Conservation (phyloP, 2,113 vertebrate species). For the Crotalus horridus region DNA sequence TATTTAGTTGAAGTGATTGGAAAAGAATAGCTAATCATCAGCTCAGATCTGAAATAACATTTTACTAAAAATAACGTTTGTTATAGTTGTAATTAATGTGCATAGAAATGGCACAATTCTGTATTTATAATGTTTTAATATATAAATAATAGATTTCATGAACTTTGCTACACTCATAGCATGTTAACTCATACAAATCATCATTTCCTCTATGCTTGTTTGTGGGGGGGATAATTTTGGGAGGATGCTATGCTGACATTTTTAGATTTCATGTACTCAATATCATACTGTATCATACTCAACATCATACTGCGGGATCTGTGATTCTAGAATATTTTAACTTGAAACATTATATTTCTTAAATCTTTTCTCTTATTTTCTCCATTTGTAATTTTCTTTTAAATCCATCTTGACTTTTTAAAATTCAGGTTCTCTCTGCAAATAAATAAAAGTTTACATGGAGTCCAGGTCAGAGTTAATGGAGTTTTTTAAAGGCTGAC, state of each 20-base stretch:
- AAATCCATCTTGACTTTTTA: neutral
- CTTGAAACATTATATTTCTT: conserved; percentile 43
- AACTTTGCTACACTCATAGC: conserved; percentile 11
- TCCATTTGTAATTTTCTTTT: conserved; percentile 1
- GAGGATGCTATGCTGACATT: conserved; percentile 20
- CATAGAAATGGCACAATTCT: neutral
- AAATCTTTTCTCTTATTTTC: conserved; percentile 7
- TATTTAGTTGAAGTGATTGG: neutral
- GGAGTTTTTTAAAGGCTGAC: neutral
- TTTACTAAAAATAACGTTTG: neutral
- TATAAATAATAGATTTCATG: conserved; percentile 11
- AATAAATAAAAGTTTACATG: neutral
- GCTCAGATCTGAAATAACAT: neutral
- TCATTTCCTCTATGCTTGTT: neutral
- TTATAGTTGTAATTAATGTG: neutral
- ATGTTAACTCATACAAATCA: neutral
- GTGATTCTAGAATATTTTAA: conserved; percentile 16
- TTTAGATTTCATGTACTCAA: conserved; percentile 37
- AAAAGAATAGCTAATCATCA: neutral
- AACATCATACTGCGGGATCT: neutral
- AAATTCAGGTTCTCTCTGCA: neutral
- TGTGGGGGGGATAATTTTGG: conserved; percentile 35
- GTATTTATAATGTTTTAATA: neutral
- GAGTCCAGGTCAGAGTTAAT: neutral
- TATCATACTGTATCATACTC: neutral